Percentiles rank a stretch among this genome's conserved stretches.
Conservation (phyloP, 2,888 invertebrate genomes). For the Hetaerina titia region DNA sequence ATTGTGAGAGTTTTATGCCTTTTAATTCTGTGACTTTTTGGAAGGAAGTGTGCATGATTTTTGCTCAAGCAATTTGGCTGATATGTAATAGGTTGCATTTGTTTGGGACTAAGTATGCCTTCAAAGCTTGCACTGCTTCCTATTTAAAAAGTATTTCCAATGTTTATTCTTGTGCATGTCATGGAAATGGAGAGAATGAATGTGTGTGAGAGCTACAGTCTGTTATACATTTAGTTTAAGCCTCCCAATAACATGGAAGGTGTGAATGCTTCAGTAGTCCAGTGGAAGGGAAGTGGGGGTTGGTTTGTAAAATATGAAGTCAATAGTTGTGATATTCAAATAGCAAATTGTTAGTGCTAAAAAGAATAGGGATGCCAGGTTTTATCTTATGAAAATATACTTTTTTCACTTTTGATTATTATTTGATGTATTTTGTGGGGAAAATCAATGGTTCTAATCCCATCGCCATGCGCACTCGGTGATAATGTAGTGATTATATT, state of each 20-base stretch:
- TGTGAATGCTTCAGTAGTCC: slow-evolving; percentile 4
- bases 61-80: slow-evolving; percentile 57
- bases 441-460: slow-evolving; percentile 67
- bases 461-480: slow-evolving; percentile 68
- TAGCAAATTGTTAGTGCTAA: slow-evolving; percentile 56
- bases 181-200: neutral
- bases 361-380: slow-evolving; percentile 52
- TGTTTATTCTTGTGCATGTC: slow-evolving; percentile 23
- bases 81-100: slow-evolving; percentile 20
- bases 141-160: slow-evolving; percentile 58
- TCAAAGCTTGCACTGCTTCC: slow-evolving; percentile 59
- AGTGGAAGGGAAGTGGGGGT: slow-evolving; percentile 31
- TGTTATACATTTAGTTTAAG: neutral
- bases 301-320: slow-evolving; percentile 65
- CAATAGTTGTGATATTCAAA: slow-evolving; percentile 68
- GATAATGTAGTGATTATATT: slow-evolving; percentile 69
- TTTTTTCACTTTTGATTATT: slow-evolving; percentile 68
- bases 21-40: slow-evolving; percentile 46
- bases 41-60: slow-evolving; percentile 28
- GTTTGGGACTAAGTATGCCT: slow-evolving; percentile 55
- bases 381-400: slow-evolving; percentile 62
- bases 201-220: neutral
- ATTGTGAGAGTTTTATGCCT: slow-evolving; percentile 34
- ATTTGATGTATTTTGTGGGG: slow-evolving; percentile 67
- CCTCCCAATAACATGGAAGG: slow-evolving; percentile 3